Base-by-base conservation (phyloP, 2,797 vertebrate genomes). In the Pagetopsis macropterus region DNA sequence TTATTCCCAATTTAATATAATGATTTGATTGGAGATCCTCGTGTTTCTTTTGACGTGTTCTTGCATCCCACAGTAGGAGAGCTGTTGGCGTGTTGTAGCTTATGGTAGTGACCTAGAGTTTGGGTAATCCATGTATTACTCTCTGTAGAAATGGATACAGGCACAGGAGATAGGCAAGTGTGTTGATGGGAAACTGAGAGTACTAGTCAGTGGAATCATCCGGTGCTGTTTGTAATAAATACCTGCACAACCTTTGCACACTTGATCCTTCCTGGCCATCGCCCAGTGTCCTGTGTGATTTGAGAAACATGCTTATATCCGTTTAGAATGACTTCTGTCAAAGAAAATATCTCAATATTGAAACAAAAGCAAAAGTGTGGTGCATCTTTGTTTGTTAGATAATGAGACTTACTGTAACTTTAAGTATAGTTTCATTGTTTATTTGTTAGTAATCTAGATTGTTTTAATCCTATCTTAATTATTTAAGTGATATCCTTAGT, bases 51-150 rank as follows among this genome's bases (percentile, higher is more conserved):
- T 73, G 37, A 74, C 66, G 40, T 40, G 48, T 70, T 75, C 59
- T 78, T 44, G 51, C 37, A 61, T 68, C 19, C 41, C 41, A 69
- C 45, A 57, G 52, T 63, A 71, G 40, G 31, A 68, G 15, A 63
- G 59, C 45, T 68, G 66, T 68, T 52, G 21, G 71, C 3, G 27
- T 57, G 75, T 72, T 71, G 56, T 63, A 58, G 63, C 71, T 71
- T 57, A 57, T 43, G 75, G 60, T 57, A 69, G 41, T 23, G 16
- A 54, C n/a, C 66, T 27, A 41, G 14, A 51, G 50, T 65, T 75
- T 68, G 49, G 65, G 55, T 61, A 55, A 62, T 59, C 56, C 46
- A 71, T 67, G 46, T 77, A 71, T 71, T 31, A 13, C 56, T 37
- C 17, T 48, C 56, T 40, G 45, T 70, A 57, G 72, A 62, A 49